phyloP scores from a whole-genome alignment of 1,140 invertebrate species.

The Drosophila sturtevanti region DNA sequence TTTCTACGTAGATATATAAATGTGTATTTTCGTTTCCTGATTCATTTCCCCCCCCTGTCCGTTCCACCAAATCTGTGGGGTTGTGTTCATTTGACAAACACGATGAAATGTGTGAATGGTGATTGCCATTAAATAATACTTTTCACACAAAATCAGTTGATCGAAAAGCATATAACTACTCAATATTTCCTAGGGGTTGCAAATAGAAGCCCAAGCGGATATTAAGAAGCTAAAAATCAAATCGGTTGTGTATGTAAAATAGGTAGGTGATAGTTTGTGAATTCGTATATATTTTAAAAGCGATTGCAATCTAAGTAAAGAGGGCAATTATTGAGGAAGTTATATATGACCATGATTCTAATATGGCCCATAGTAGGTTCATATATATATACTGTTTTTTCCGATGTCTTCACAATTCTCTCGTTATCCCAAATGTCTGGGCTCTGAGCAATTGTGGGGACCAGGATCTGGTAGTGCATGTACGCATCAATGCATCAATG shows the following conservation, averaged over 20 bases:
- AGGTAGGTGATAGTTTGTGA: neutral
- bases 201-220: constrained; percentile 5
- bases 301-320: constrained; percentile 1
- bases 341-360: neutral
- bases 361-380: neutral
- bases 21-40: neutral
- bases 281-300: neutral
- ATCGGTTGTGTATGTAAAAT: neutral
- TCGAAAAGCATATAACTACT: neutral
- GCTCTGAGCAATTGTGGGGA: neutral
- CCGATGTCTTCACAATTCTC: neutral
- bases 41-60: too few relatives aligned
- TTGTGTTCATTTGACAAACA: neutral
- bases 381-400: neutral
- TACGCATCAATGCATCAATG: neutral
- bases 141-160: neutral
- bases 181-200: neutral
- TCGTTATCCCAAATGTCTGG: neutral
- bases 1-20: too few relatives aligned
- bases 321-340: neutral
- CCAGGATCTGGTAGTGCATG: neutral
- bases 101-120: neutral
- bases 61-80: too few relatives aligned
- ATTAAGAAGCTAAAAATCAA: neutral
- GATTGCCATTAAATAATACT: neutral